A percentile compares a stretch with the other conserved stretches of the same genome.
Conservation (phyloP, 2,113 vertebrate species). For the Ivindomyrus marchei region DNA sequence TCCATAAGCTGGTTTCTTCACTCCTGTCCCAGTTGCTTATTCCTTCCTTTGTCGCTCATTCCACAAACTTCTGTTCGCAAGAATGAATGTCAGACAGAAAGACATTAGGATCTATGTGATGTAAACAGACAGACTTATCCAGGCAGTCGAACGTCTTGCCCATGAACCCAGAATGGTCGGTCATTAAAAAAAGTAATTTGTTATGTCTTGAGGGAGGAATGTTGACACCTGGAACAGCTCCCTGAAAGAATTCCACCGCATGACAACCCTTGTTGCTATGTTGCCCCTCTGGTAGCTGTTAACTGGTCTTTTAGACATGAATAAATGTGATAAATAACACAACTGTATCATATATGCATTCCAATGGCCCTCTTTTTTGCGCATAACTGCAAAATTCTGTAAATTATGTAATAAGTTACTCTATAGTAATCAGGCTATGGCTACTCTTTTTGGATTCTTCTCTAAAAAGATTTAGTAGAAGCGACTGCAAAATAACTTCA, state of each 20-base stretch:
- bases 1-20: neutral
- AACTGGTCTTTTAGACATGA: neutral
- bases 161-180: neutral
- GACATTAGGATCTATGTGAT: neutral
- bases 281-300: neutral
- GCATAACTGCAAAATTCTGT: neutral
- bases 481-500: neutral
- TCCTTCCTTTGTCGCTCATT: neutral
- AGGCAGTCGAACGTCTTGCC: neutral
- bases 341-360: neutral
- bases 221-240: conserved; percentile 7
- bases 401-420: neutral
- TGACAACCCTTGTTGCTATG: neutral
- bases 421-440: neutral
- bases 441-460: neutral
- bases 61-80: neutral
- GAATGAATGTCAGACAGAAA: neutral
- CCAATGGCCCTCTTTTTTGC: neutral
- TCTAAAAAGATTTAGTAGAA: neutral
- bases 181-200: neutral
- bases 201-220: conserved; percentile 11
- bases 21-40: neutral
- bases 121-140: neutral
- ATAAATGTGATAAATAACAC: neutral
- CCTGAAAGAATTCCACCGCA: neutral